Evolutionary conservation across 2,888 invertebrate genomes (phyloP), one percentile per base, ranked within the genome.

Genomic region (Sesamia inferens): DNA sequence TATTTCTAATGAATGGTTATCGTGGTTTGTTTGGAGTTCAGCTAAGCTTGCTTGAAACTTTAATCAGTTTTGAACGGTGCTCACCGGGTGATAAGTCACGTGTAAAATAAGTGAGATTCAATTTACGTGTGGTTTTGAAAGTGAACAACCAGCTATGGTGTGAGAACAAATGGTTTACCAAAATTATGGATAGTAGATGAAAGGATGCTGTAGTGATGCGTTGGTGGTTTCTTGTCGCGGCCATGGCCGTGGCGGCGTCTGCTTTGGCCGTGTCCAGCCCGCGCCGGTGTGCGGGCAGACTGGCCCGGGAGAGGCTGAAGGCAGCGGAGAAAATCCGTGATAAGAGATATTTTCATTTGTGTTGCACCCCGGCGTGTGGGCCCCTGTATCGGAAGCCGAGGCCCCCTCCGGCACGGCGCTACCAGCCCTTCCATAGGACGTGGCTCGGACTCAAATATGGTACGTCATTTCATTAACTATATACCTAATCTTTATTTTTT

Each of bases 311-410:
- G 79, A 81, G 96, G 31, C 87, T 96, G 39, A 96, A 96, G 76
- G 96, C 96, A 0, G 96, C 95, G 0, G 96, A 96, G 83, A 96
- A 96, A 88, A 92, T 96, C 78, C 86, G 96, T 13, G 95, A 96
- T 72, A 96, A 95, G 87, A 88, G 96, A 81, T 95, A 92, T 88
- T 95, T 92, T 82, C 87, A 93, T 42, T 83, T 95, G 48, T 95
- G 95, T 89, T 96, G 96, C 76, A 84, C 93, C 0, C 89, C 94
- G 0, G 76, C 92, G 0, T 96, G 96, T 78, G 88, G 90, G n/a
- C 83, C 89, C 0, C 82, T 85, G 1, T 90, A 90, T 64, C 85
- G 93, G 57, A 89, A 90, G 63, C 90, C 91, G 0, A 89, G 91
- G 13, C 92, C 92, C 6, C 88, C 90, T 5, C 82, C 92, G 7